These are phyloP conservation scores for Jordanella pulchra DNA, from an alignment of 2,797 vertebrate genomes.

Conservation along the genomic window DNA sequence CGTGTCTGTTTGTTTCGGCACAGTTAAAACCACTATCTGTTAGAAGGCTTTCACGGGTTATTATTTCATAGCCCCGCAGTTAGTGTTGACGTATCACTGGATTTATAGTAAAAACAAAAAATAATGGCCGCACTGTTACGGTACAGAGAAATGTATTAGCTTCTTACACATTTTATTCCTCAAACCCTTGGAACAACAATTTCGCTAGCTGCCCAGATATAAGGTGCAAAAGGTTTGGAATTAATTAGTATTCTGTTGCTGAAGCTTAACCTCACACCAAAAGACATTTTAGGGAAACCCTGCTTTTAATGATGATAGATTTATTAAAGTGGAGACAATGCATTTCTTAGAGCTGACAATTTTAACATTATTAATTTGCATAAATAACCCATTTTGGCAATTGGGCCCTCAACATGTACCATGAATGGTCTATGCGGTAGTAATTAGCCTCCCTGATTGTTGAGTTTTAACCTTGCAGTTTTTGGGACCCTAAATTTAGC, in stretches of 20 bases:
- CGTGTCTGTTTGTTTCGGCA: slow-evolving; percentile 17
- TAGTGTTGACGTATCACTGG: too few species aligned
- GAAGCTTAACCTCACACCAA: too few species aligned
- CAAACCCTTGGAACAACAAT: neutral
- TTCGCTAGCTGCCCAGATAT: neutral
- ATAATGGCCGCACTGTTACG: neutral
- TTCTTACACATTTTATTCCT: neutral
- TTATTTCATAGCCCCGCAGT: neutral
- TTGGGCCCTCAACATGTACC: neutral
- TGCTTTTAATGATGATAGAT: neutral
- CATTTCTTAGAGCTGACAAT: neutral
- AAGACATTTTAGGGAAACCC: neutral
- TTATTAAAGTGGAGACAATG: neutral
- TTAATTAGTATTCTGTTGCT: too few species aligned
- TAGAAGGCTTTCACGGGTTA: neutral
- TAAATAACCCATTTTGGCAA: neutral
- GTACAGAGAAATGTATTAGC: neutral
- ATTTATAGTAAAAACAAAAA: neutral
- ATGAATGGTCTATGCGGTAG: neutral
- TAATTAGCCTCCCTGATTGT: neutral
- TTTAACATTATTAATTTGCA: neutral
- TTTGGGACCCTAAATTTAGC: neutral
- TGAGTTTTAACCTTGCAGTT: neutral
- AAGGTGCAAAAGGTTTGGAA: too few species aligned
- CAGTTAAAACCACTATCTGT: too few species aligned